Evolutionary conservation across 2,797 vertebrate genomes (phyloP).

Genomic region (Nannoperca obscura): DNA sequence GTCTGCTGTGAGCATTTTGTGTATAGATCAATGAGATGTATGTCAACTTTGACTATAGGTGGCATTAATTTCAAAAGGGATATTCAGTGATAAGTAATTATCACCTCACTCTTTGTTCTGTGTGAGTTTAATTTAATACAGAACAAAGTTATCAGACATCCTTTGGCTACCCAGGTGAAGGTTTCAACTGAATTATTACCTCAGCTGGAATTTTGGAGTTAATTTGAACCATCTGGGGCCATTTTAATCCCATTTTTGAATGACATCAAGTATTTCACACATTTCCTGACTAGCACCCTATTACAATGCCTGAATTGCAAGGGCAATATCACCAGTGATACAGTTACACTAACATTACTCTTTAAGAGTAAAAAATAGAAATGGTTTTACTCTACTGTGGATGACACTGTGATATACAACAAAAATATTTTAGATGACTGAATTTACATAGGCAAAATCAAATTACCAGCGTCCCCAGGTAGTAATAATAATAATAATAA

Average conservation of each 20-base stretch:
- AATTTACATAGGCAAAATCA: slow-evolving; percentile 68
- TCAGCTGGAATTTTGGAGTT: slow-evolving; percentile 20
- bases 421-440: slow-evolving; percentile 54
- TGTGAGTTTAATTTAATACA: slow-evolving; percentile 32
- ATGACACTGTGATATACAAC: slow-evolving; percentile 25
- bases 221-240: slow-evolving; percentile 29
- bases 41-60: slow-evolving; percentile 19
- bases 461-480: slow-evolving; percentile 60
- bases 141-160: slow-evolving; percentile 34
- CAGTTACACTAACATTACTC: not conserved
- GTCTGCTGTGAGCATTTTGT: slow-evolving; percentile 9
- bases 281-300: slow-evolving; percentile 4
- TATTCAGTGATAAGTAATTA: slow-evolving; percentile 33
- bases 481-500: too few relatives aligned
- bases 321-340: slow-evolving; percentile 6
- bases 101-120: slow-evolving; percentile 27
- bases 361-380: too few relatives aligned
- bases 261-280: slow-evolving; percentile 12
- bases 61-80: slow-evolving; percentile 10
- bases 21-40: slow-evolving; percentile 15
- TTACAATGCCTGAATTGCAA: not conserved
- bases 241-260: slow-evolving; percentile 33
- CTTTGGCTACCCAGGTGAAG: slow-evolving; percentile 29
- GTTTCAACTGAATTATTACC: slow-evolving; percentile 32
- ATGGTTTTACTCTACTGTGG: not conserved